A percentile compares a stretch with the other conserved stretches of the same genome.
Evolutionary conservation across 1,140 invertebrate species (phyloP).

Genomic region (Brachionus plicatilis): DNA sequence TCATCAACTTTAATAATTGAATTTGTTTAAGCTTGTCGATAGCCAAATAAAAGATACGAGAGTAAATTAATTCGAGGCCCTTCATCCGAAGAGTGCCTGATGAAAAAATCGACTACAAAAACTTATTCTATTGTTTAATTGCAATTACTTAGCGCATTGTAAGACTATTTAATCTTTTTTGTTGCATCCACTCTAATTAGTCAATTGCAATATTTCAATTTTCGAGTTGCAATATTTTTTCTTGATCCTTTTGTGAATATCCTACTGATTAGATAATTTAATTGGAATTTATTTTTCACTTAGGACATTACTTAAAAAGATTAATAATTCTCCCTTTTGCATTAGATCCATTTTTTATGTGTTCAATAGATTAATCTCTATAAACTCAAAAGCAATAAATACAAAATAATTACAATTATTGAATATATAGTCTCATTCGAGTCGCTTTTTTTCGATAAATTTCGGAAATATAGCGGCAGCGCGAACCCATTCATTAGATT

Average conservation of each 20-base stretch:
- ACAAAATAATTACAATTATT: conserved; percentile 18
- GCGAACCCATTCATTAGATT: background rate
- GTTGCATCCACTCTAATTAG: conserved; percentile 9
- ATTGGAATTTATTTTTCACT: conserved; percentile 22
- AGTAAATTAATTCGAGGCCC: background rate
- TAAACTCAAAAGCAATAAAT: conserved; percentile 12
- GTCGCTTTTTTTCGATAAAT: background rate
- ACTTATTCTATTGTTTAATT: background rate
- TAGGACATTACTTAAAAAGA: conserved; percentile 35
- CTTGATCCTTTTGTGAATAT: conserved; percentile 6
- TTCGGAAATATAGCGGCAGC: background rate
- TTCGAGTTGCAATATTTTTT: background rate
- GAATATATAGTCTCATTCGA: background rate
- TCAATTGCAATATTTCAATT: conserved; percentile 25
- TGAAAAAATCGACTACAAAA: background rate
- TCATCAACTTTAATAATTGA: background rate
- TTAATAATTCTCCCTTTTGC: background rate
- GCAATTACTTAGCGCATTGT: background rate
- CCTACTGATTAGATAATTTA: background rate
- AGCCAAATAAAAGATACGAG: background rate
- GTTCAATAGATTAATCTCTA: conserved; percentile 15
- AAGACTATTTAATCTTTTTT: conserved; percentile 1
- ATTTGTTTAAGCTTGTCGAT: background rate
- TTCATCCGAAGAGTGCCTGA: background rate
- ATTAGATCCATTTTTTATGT: background rate